Evolutionary conservation across 1,140 invertebrate species (phyloP).

Genomic region (Daktulosphaira vitifoliae): DNA sequence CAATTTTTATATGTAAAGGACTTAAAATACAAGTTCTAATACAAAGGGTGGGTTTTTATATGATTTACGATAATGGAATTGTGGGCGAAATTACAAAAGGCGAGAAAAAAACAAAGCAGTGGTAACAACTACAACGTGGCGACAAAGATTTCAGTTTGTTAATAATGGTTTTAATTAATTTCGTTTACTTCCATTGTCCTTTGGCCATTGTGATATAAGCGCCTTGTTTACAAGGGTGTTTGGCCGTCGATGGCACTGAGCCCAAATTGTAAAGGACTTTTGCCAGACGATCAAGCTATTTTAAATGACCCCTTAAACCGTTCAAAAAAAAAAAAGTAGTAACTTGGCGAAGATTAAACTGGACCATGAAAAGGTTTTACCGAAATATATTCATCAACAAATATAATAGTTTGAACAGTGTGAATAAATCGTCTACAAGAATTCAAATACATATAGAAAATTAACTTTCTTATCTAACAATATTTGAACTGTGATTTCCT

Average conservation of each 20-base stretch:
- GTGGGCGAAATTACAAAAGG: slow-evolving; percentile 28
- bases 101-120: slow-evolving; percentile 23
- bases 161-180: slow-evolving; percentile 33
- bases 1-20: neutral
- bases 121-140: slow-evolving; percentile 23
- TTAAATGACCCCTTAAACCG: slow-evolving; percentile 16
- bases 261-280: slow-evolving; percentile 17
- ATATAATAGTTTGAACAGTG: no score
- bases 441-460: no score
- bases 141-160: slow-evolving; percentile 27
- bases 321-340: slow-evolving; percentile 16
- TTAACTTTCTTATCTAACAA: no score
- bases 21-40: slow-evolving; percentile 22
- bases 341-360: slow-evolving; percentile 10
- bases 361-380: neutral
- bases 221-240: slow-evolving; percentile 32
- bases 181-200: slow-evolving; percentile 21
- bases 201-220: neutral
- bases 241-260: slow-evolving; percentile 19
- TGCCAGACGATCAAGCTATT: slow-evolving; percentile 25
- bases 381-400: no score
- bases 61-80: slow-evolving; percentile 32
- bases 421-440: no score
- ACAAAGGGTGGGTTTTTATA: slow-evolving; percentile 13
- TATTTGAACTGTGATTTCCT: no score